A percentile compares a stretch with the other conserved stretches of the same genome.
These are phyloP conservation scores for Pseudeuparius sepicola DNA, from an alignment of 2,888 invertebrate genomes.

Conservation along the genomic window DNA sequence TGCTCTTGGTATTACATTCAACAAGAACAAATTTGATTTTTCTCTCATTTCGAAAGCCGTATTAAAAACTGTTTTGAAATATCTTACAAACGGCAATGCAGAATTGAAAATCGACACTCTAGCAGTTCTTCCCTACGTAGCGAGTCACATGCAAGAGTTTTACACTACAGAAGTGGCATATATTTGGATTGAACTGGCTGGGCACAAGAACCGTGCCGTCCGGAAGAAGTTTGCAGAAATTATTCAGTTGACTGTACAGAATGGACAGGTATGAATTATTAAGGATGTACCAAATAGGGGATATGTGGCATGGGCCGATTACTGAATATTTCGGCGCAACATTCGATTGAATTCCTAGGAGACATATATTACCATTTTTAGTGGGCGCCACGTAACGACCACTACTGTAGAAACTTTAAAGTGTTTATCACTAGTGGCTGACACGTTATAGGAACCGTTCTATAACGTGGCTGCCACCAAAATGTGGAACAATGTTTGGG, in stretches of 20 bases:
- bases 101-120: conserved; percentile 34
- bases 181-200: conserved; percentile 37
- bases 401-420: too few relatives aligned
- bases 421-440: too few relatives aligned
- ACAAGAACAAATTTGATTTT: conserved; percentile 24
- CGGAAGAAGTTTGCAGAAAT: conserved; percentile 9
- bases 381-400: too few relatives aligned
- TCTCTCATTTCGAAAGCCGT: conserved; percentile 25
- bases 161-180: conserved; percentile 33
- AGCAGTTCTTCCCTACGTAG: conserved; percentile 36
- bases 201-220: conserved; percentile 33
- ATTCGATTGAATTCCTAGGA: too few relatives aligned
- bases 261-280: conserved; percentile 14
- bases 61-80: conserved; percentile 28
- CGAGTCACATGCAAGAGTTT: conserved; percentile 39
- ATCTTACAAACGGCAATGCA: conserved; percentile 21
- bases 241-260: conserved; percentile 8
- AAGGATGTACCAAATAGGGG: neutral
- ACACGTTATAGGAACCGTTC: too few relatives aligned
- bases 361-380: too few relatives aligned
- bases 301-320: neutral
- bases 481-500: too few relatives aligned
- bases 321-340: neutral
- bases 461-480: too few relatives aligned
- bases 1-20: conserved; percentile 19